Evolutionary conservation across 2,113 vertebrate species (phyloP), one percentile per base, ranked within the genome.

Genomic region (Laticauda laticaudata): DNA sequence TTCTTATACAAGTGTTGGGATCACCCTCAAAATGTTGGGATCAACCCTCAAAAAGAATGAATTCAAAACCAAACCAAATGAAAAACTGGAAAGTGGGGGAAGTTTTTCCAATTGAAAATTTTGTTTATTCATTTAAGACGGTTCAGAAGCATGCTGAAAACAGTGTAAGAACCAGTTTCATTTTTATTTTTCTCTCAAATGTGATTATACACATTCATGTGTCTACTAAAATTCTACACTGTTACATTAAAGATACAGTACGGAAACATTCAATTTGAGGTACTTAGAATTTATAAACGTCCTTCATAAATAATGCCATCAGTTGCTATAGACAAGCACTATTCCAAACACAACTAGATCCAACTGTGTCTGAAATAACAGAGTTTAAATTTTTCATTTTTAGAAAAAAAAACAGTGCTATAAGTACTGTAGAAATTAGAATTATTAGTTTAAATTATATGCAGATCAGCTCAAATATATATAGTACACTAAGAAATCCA

Each of bases 121-220:
- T 55, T 91, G 59, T 93, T 48, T 94, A 93, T 95, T 96, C 57
- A 97, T 56, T 92, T 86, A 91, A 26, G 18, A 81, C 21, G 51
- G 34, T 91, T 96, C 92, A 97, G 96, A 97, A 96, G 95, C 94
- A 87, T 61, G 93, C 95, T 94, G 61, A 93, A 97, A 96, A 96
- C 96, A 96, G 93, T 94, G 94, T 97, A 97, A 96, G 97, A 97
- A 97, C 89, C 93, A 95, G 90, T 97, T 98, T 97, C 98, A 98
- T 98, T 98, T 98, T 98, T 98, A 98, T 98, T 98, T 95, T 94
- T 92, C 96, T 96, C 93, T 95, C 97, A 97, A 97, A 97, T 0
- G 91, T 45, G 96, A 98, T 98, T 98, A 98, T 97, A 98, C 98
- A 99, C 98, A 99, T 99, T 99, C 98, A 98, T 98, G 95, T 98